These are phyloP conservation scores for Trogon surrucura DNA, from an alignment of 2,113 vertebrate genomes.

Conservation along the genomic window DNA sequence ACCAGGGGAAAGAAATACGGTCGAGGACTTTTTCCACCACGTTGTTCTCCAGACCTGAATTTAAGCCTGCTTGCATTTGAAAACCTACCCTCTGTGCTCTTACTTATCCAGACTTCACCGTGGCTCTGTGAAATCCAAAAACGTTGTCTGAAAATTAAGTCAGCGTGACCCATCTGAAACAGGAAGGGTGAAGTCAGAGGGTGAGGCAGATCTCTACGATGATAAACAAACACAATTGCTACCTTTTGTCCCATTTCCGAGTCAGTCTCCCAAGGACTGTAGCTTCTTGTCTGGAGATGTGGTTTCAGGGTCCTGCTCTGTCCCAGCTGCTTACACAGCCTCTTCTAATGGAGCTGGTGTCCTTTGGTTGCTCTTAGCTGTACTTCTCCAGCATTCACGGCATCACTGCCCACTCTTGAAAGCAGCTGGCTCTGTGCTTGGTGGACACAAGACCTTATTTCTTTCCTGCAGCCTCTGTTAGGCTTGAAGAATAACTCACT, in stretches of 20 bases:
- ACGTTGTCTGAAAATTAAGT: conserved; percentile 7
- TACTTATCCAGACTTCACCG: not conserved
- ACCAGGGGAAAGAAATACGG: not conserved
- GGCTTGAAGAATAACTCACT: not conserved
- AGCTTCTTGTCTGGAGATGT: not conserved
- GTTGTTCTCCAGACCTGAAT: not conserved
- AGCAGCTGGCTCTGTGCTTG: not conserved
- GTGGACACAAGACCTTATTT: not conserved
- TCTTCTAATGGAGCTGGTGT: not conserved
- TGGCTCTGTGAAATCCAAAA: not conserved
- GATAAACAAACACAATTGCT: conserved; percentile 37
- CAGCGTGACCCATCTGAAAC: not conserved
- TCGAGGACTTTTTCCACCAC: not conserved
- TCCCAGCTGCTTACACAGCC: not conserved
- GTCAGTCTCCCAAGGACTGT: not conserved
- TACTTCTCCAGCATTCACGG: not conserved
- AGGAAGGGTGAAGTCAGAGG: conserved; percentile 41
- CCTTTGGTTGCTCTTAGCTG: not conserved
- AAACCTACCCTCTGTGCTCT: not conserved
- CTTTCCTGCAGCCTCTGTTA: not conserved
- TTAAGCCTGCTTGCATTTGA: not conserved
- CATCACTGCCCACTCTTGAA: not conserved
- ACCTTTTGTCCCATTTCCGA: conserved; percentile 1
- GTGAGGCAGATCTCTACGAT: conserved; percentile 1
- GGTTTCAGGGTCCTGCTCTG: not conserved